Base-by-base conservation (phyloP, 2,888 invertebrate genomes). In the Eupithecia centaureata region DNA sequence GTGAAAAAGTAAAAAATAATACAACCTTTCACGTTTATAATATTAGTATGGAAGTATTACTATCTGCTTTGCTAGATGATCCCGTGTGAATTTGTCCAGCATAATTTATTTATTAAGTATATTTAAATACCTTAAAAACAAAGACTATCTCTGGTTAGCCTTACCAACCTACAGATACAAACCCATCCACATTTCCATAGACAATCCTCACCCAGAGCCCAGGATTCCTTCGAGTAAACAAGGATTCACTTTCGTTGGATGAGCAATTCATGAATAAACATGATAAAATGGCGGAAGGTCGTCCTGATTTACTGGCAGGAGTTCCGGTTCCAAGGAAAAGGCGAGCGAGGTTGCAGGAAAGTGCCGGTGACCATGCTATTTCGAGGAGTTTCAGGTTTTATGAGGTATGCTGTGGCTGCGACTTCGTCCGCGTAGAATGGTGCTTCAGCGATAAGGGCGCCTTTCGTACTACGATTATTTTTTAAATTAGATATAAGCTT, bases 211-310 rank as follows among this genome's bases (percentile, higher is more conserved):
- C 72, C 68, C 61, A 72, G 72, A 73, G 71, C 65, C 70, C 52
- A 74, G 70, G 63, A 71, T 61, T 70, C 65, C 75, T 77, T 69
- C 70, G 73, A 79, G 85, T 86, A 88, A 89, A 90, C 88, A 90
- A 88, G 90, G 88, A 88, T 88, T 90, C 90, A 85, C 90, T 91
- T 89, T 90, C 91, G 81, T 82, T 86, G 85, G 88, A 87, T 86
- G 89, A 86, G 88, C 89, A 87, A 88, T 90, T 88, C 92, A 92
- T 92, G 92, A 92, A 92, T 92, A 92, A 91, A 92, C 91, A 92
- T 91, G 86, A 87, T 86, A 85, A 83, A 83, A 86, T 81, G 83
- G 84, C 85, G 86, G 87, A 87, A 86, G 86, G 87, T 87, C 86
- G 74, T 73, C 80, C 88, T 92, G 92, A 92, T 92, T 92, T 91